These are phyloP conservation scores for Amphiprion percula DNA, from an alignment of 2,113 vertebrate species.

Conservation along the genomic window DNA sequence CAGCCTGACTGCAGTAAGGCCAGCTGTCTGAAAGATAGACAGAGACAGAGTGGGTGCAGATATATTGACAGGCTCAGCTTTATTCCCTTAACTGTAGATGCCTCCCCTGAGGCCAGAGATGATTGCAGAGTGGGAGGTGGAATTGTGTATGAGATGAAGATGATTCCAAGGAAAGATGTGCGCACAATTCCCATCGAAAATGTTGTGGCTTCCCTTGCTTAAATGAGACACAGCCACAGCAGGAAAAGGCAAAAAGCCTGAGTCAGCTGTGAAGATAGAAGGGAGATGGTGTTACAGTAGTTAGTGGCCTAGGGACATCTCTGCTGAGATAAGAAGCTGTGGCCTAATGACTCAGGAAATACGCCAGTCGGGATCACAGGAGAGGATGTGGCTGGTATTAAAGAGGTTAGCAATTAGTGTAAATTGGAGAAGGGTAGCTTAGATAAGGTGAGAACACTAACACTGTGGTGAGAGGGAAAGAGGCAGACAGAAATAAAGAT, in stretches of 20 bases:
- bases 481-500: slow-evolving; percentile 36
- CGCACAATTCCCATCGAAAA: slow-evolving; percentile 28
- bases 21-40: slow-evolving; percentile 64
- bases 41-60: slow-evolving; percentile 71
- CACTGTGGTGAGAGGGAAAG: slow-evolving; percentile 6
- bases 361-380: slow-evolving; percentile 77
- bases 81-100: slow-evolving; percentile 56
- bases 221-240: slow-evolving; percentile 48
- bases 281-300: slow-evolving; percentile 59
- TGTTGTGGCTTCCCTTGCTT: slow-evolving; percentile 27
- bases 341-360: slow-evolving; percentile 76
- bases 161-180: slow-evolving; percentile 48
- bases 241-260: slow-evolving; percentile 40
- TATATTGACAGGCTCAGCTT: slow-evolving; percentile 57
- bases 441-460: slow-evolving; percentile 73
- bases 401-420: slow-evolving; percentile 75
- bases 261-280: slow-evolving; percentile 47
- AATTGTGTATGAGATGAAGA: slow-evolving; percentile 38
- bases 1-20: slow-evolving; percentile 56
- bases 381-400: slow-evolving; percentile 74
- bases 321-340: slow-evolving; percentile 68
- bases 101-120: slow-evolving; percentile 45
- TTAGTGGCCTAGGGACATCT: slow-evolving; percentile 55
- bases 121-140: slow-evolving; percentile 43
- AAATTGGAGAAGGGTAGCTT: slow-evolving; percentile 65